phyloP scores from a whole-genome alignment of 2,888 invertebrate species.

The Psylliodes chrysocephalus region DNA sequence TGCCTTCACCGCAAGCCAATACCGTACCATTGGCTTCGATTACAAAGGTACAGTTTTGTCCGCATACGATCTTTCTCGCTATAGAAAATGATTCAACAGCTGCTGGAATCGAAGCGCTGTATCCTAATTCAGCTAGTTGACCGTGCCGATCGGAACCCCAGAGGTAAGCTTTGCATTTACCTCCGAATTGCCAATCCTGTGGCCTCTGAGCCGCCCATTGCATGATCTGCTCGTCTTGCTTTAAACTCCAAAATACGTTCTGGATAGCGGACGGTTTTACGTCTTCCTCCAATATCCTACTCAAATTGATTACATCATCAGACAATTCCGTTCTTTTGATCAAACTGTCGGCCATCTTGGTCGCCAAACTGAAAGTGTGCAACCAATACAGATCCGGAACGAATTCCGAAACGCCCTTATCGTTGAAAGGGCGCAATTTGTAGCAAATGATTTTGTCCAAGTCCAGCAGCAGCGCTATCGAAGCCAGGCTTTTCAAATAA shows the following conservation, averaged over 20 bases:
- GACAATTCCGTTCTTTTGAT: slow-evolving; percentile 66
- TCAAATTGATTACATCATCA: slow-evolving; percentile 56
- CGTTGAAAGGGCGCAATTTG: slow-evolving; percentile 65
- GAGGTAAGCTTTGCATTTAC: slow-evolving; percentile 69
- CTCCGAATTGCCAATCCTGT: slow-evolving; percentile 73
- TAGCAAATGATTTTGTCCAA: slow-evolving; percentile 68
- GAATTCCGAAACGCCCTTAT: slow-evolving; percentile 55
- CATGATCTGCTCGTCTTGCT: slow-evolving; percentile 72
- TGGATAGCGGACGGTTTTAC: slow-evolving; percentile 57
- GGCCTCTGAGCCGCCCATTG: slow-evolving; percentile 70
- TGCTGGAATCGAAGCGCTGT: slow-evolving; percentile 62
- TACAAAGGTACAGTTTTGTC: slow-evolving; percentile 74
- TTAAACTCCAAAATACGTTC: slow-evolving; percentile 68
- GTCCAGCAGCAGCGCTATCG: slow-evolving; percentile 67
- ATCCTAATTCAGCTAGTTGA: slow-evolving; percentile 68
- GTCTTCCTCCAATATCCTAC: slow-evolving; percentile 50
- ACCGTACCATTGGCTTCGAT: slow-evolving; percentile 70
- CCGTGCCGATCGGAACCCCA: slow-evolving; percentile 75
- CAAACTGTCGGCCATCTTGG: slow-evolving; percentile 68
- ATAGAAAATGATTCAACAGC: slow-evolving; percentile 65
- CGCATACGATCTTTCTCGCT: slow-evolving; percentile 71
- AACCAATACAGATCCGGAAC: slow-evolving; percentile 70
- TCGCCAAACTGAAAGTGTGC: slow-evolving; percentile 66
- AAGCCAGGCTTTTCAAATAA: slow-evolving; percentile 69
- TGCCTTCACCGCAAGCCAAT: slow-evolving; percentile 73